Conservation (phyloP, 2,113 vertebrate species). For the Origma solitaria region DNA sequence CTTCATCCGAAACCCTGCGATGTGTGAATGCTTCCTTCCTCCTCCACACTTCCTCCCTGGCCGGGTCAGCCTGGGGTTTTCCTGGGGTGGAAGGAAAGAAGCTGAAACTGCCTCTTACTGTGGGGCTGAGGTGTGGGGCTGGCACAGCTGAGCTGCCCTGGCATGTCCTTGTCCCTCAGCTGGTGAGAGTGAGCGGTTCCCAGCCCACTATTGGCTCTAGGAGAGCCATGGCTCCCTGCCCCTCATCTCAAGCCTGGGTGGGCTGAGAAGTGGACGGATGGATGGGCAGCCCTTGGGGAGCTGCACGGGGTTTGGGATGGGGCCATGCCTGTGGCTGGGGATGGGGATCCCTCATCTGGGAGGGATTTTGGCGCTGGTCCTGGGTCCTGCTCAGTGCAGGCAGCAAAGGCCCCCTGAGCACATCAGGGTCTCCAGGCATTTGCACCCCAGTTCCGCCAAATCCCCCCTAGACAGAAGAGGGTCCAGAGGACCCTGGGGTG, state of each 20-base stretch:
- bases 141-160: neutral
- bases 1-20: neutral
- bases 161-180: neutral
- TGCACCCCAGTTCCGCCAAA: neutral
- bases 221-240: neutral
- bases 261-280: neutral
- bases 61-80: neutral
- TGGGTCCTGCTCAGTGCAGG: accelerated
- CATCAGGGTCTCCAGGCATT: neutral
- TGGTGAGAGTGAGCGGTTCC: accelerated
- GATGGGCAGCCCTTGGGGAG: neutral
- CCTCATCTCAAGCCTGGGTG: accelerated
- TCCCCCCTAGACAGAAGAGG: accelerated
- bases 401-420: neutral
- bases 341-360: neutral
- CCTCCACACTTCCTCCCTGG: neutral
- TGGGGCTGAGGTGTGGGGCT: neutral
- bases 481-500: accelerated
- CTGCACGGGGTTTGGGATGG: neutral
- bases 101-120: neutral
- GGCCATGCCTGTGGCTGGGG: neutral
- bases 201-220: accelerated
- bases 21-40: conserved; percentile 9
- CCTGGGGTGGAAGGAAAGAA: neutral
- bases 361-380: neutral